phyloP scores from a whole-genome alignment of 1,140 invertebrate genomes.

The Varroa destructor region DNA sequence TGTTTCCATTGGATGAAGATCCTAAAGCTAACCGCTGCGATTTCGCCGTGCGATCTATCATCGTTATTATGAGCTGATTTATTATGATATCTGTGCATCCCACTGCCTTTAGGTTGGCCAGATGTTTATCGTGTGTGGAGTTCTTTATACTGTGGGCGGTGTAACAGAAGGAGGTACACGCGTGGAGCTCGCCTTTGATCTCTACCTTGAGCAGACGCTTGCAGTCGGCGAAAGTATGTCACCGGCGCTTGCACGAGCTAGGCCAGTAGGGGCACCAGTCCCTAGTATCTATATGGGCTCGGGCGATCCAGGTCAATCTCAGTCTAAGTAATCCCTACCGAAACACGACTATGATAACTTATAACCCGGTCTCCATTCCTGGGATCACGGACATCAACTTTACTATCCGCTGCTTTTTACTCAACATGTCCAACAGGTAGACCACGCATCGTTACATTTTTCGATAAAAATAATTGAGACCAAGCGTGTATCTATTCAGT shows the following conservation, averaged over 20 bases:
- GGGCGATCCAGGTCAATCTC: conserved; percentile 37
- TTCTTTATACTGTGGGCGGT: conserved; percentile 78
- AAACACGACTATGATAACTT: conserved; percentile 76
- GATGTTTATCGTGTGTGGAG: conserved; percentile 88
- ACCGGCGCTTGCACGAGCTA: no score
- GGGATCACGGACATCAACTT: conserved; percentile 82
- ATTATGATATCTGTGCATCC: no score
- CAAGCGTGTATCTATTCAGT: no score
- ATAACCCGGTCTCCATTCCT: conserved; percentile 86
- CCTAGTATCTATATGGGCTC: no score
- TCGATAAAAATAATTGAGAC: no score
- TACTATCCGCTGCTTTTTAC: conserved; percentile 67
- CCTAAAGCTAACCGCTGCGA: no score
- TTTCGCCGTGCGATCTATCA: no score
- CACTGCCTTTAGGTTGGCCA: conserved; percentile 50
- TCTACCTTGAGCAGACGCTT: conserved; percentile 33
- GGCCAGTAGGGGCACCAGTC: no score
- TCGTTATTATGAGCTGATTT: no score
- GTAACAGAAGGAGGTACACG: conserved; percentile 62
- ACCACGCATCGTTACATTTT: no score
- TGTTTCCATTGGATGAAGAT: no score
- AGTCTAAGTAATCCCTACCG: conserved; percentile 79
- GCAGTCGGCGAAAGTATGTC: no score
- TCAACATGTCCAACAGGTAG: neutral
- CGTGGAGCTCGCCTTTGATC: conserved; percentile 68